Evolutionary conservation across 2,888 invertebrate species (phyloP).

Genomic region (Tanaodytes sp.): DNA sequence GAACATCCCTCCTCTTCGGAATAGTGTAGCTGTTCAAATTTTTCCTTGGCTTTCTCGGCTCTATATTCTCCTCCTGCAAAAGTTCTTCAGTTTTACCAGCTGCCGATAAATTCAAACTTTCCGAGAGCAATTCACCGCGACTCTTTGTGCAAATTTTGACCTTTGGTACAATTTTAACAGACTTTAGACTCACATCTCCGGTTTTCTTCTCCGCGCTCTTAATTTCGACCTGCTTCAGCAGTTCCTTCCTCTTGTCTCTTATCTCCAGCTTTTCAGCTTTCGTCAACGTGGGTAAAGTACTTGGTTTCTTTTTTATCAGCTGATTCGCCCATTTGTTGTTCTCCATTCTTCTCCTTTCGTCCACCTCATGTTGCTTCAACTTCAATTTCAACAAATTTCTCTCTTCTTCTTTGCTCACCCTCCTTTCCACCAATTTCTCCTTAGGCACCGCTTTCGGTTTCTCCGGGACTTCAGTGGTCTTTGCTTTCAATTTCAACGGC

Average conservation of each 20-base stretch:
- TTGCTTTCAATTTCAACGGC: neutral
- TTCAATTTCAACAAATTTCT: too few species aligned
- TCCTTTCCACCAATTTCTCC: neutral
- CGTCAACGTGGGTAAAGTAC: neutral
- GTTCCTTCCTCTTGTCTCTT: neutral
- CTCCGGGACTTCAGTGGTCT: neutral
- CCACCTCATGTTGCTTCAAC: too few species aligned
- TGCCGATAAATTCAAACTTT: constrained; percentile 20
- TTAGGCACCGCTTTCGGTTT: neutral
- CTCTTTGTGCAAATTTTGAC: constrained; percentile 25
- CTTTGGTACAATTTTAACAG: constrained; percentile 7
- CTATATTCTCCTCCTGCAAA: neutral
- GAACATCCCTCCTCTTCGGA: neutral
- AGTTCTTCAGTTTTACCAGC: neutral
- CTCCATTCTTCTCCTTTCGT: neutral
- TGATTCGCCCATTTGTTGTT: constrained; percentile 1
- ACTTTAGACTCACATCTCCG: neutral
- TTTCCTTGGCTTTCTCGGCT: neutral
- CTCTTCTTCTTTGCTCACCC: neutral
- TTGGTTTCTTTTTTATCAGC: neutral
- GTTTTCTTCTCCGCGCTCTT: neutral
- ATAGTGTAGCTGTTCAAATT: neutral
- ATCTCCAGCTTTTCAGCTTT: neutral
- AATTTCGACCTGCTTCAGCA: neutral
- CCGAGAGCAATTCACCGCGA: constrained; percentile 28